Percentiles rank a stretch among this genome's conserved stretches.
Evolutionary conservation across 2,888 invertebrate species (phyloP).

Genomic region (Zhuqinia jingwanae): DNA sequence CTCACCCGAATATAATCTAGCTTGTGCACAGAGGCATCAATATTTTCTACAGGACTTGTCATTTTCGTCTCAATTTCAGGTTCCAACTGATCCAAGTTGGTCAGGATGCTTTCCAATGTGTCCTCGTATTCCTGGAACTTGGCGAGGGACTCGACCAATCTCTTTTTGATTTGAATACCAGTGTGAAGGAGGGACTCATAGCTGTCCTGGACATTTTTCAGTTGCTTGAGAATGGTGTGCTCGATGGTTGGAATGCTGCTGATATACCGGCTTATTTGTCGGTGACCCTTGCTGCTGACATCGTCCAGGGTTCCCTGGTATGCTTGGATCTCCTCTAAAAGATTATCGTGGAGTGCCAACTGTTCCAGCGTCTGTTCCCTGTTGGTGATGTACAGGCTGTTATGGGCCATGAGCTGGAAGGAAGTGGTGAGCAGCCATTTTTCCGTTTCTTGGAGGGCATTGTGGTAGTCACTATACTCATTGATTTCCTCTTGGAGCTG

Average conservation of each 20-base stretch:
- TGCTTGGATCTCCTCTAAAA: conserved; percentile 86
- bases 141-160: conserved; percentile 91
- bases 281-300: conserved; percentile 90
- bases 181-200: conserved; percentile 94
- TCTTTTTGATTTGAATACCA: conserved; percentile 93
- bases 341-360: conserved; percentile 88
- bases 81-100: conserved; percentile 90
- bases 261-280: conserved; percentile 91
- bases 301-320: conserved; percentile 91
- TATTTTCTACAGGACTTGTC: conserved; percentile 87
- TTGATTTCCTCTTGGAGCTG: conserved; percentile 88
- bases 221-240: conserved; percentile 90
- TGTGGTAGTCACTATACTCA: conserved; percentile 93
- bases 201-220: conserved; percentile 95
- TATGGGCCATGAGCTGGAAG: conserved; percentile 97
- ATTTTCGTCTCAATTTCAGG: conserved; percentile 87
- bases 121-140: conserved; percentile 97
- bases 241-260: conserved; percentile 87
- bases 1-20: conserved; percentile 89
- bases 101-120: conserved; percentile 89
- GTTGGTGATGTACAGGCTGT: conserved; percentile 94
- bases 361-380: conserved; percentile 95
- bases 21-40: conserved; percentile 83
- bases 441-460: conserved; percentile 94
- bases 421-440: conserved; percentile 97